Evolutionary conservation across 2,797 vertebrate species (phyloP).

Genomic region (Acanthis flammea): DNA sequence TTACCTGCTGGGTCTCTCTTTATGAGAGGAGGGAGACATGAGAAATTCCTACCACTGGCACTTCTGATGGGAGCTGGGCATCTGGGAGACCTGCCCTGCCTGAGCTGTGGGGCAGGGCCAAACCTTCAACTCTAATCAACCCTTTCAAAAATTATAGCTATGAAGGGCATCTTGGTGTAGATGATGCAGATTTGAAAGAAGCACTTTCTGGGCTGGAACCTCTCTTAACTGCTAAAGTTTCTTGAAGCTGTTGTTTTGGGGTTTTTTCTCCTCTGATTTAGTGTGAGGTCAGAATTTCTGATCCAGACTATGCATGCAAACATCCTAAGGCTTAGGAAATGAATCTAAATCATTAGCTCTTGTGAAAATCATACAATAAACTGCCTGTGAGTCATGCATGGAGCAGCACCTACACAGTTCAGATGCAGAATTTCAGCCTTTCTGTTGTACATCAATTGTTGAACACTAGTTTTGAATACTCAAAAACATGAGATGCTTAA

Average conservation of each 20-base stretch:
- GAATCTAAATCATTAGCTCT: background rate
- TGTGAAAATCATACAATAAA: background rate
- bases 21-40: background rate
- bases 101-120: background rate
- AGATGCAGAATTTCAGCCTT: background rate
- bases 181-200: background rate
- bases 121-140: background rate
- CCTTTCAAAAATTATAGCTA: background rate
- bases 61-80: background rate
- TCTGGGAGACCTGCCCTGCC: background rate
- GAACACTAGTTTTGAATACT: background rate
- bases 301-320: background rate
- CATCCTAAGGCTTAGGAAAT: background rate
- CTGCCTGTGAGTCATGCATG: background rate
- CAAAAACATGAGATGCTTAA: background rate
- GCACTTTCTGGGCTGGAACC: background rate
- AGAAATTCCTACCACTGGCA: background rate
- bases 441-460: background rate
- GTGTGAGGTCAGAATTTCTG: background rate
- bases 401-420: background rate
- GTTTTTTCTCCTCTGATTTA: background rate
- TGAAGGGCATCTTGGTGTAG: background rate
- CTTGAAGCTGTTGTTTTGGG: background rate
- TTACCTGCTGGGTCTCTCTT: background rate
- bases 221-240: background rate